Conservation (phyloP, 2,888 invertebrate genomes). For the Craniophora ligustri region DNA sequence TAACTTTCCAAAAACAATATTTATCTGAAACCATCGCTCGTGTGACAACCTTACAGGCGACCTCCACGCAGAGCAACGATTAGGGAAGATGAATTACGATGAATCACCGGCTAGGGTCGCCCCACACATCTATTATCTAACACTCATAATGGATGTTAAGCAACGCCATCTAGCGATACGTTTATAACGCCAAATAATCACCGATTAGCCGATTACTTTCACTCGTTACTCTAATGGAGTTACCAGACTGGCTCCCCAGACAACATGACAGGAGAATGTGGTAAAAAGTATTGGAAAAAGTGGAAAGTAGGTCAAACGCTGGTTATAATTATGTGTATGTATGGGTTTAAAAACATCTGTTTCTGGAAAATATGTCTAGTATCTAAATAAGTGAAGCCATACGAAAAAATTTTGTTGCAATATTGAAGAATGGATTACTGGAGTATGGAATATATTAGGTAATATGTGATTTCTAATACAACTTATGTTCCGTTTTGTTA, state of each 20-base stretch:
- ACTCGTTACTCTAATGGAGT: slow-evolving; percentile 34
- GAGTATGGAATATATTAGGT: too few relatives aligned
- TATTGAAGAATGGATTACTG: too few relatives aligned
- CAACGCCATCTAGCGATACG: slow-evolving; percentile 28
- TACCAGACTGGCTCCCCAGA: slow-evolving; percentile 23
- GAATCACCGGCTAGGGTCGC: slow-evolving; percentile 63
- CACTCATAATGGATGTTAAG: slow-evolving; percentile 34
- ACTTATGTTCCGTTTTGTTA: too few relatives aligned
- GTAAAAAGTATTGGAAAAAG: slow-evolving; percentile 30
- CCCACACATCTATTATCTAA: slow-evolving; percentile 52
- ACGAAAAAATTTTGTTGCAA: slow-evolving; percentile 14
- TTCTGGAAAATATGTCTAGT: slow-evolving; percentile 26
- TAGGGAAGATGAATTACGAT: slow-evolving; percentile 72
- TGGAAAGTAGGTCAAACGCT: slow-evolving; percentile 36
- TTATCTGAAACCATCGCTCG: background rate
- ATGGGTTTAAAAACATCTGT: slow-evolving; percentile 27
- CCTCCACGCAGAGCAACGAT: slow-evolving; percentile 54
- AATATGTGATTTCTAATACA: too few relatives aligned
- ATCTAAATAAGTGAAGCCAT: slow-evolving; percentile 23
- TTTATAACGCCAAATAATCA: slow-evolving; percentile 24
- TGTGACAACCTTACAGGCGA: slow-evolving; percentile 43
- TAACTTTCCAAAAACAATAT: too few relatives aligned
- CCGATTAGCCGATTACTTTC: slow-evolving; percentile 24
- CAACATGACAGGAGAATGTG: slow-evolving; percentile 7
- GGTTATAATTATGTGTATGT: slow-evolving; percentile 32